Base-by-base conservation (phyloP, 2,113 vertebrate species). In the Pteropus alecto region DNA sequence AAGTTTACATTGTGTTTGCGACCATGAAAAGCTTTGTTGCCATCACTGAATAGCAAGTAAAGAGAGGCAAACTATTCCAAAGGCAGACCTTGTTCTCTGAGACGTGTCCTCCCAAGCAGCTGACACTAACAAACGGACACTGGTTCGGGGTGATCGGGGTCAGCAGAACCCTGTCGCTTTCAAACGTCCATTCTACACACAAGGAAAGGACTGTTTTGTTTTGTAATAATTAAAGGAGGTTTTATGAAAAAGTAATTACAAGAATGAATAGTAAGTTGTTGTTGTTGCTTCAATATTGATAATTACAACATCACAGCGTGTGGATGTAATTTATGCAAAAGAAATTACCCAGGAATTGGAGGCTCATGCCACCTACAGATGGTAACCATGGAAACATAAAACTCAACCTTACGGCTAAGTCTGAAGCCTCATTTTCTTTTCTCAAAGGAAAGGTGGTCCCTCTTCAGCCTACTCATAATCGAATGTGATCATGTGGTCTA, bases 1-100 rank as follows among this genome's bases (percentile, higher is more conserved):
- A 95, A 95, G 28, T 93, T 83, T 83, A 67, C 56, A 87, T 24
- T 97, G 81, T 94, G 71, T 58, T 82, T 38, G 28, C n/a, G 43
- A 60, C 61, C 79, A 82, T 65, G 68, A 76, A 51, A 82, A n/a
- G 93, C 77, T 86, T 51, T 93, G 81, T 73, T 51, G 48, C 61
- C 61, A 56, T 48, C 70, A 19, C 38, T 73, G 51, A 65, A 77
- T 83, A 41, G 41, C 76, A 83, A 94, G 63, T 46, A 65, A 48
- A 86, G 13, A 74, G 90, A 87, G 43, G 48, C 43, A 60, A 54
- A 33, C n/a, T 51, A 16, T 48, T 79, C 58, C 26, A 67, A 90
- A 83, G 86, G 63, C 48, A 68, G 85, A 35, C 33, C 86, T 65
- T 87, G 95, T 95, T 65, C 86, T 94, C 76, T 18, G 68, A 65